Evolutionary conservation across 92 coral and sea anemone genomes (phyloP).

Genomic region (Porites cylindrica): DNA sequence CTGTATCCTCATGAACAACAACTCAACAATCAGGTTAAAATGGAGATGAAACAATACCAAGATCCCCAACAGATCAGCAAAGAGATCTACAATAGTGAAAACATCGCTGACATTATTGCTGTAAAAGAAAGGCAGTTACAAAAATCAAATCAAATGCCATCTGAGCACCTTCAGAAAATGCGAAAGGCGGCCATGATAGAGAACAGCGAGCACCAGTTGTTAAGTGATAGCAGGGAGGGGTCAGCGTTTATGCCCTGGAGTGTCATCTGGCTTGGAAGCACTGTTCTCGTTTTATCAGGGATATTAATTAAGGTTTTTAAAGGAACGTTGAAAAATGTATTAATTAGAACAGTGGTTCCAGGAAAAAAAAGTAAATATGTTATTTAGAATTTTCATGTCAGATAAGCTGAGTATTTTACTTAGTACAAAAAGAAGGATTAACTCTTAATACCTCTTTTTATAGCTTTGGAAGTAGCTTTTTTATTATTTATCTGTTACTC

Average conservation of each 20-base stretch:
- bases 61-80: neutral
- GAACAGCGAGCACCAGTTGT: neutral
- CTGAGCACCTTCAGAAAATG: constrained; percentile 35
- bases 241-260: neutral
- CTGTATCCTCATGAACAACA: constrained; percentile 12
- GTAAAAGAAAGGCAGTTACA: constrained; percentile 5
- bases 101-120: constrained; percentile 17
- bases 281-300: neutral
- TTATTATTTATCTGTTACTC: no score
- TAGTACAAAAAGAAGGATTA: no score
- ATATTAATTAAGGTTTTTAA: neutral
- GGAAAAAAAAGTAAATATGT: constrained; percentile 15
- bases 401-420: no score
- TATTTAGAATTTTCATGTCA: constrained; percentile 9
- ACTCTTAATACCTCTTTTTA: no score
- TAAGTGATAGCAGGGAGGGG: neutral
- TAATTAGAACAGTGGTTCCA: neutral
- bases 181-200: constrained; percentile 37
- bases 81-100: neutral
- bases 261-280: neutral
- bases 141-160: neutral
- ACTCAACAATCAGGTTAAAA: neutral
- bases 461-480: no score
- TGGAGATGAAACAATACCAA: neutral
- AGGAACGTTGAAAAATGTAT: neutral